phyloP scores from a whole-genome alignment of 2,797 vertebrate species.

The Aythya fuligula region DNA sequence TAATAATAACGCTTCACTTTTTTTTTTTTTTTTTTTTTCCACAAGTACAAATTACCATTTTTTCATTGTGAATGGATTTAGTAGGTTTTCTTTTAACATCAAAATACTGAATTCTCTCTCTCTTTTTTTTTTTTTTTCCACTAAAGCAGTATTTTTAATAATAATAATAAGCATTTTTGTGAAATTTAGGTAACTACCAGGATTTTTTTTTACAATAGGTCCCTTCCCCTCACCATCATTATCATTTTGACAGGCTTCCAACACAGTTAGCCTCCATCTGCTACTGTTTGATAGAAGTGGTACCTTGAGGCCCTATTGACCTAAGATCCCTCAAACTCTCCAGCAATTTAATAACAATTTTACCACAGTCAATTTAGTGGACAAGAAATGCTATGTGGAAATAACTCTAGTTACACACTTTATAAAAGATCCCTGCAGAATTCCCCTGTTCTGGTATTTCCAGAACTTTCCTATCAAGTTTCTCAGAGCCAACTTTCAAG shows the following conservation, averaged over 20 bases:
- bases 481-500: neutral
- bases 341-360: neutral
- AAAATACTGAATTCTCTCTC: neutral
- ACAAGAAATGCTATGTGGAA: neutral
- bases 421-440: neutral
- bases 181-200: neutral
- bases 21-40: neutral
- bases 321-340: neutral
- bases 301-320: neutral
- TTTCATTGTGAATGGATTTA: neutral
- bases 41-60: neutral
- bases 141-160: neutral
- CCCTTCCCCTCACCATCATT: neutral
- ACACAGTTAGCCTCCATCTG: neutral
- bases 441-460: neutral
- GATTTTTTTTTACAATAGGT: neutral
- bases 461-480: neutral
- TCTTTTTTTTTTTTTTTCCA: neutral
- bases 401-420: neutral
- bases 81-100: neutral
- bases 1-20: neutral
- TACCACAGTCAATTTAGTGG: neutral
- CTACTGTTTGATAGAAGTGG: neutral
- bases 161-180: neutral
- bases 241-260: neutral